Conservation (phyloP, 2,888 invertebrate genomes). For the Lycophotia porphyrea region DNA sequence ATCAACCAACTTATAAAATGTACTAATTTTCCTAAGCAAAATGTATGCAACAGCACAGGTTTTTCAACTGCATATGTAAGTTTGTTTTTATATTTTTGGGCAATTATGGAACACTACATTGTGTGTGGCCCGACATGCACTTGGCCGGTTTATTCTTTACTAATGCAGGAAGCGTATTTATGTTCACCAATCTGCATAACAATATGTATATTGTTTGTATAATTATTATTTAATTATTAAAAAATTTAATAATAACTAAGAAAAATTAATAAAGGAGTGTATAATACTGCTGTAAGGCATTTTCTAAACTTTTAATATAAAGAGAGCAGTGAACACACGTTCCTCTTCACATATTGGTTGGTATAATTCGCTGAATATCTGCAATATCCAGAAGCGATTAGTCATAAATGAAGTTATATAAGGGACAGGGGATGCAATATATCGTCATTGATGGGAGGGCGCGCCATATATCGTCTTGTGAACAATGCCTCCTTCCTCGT, state of each 20-base stretch:
- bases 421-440: background rate
- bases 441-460: conserved; percentile 16
- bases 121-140: no score
- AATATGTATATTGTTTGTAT: no score
- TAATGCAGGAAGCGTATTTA: conserved; percentile 8
- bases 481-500: background rate
- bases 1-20: no score
- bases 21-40: no score
- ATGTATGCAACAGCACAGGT: no score
- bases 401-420: conserved; percentile 2
- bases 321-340: background rate
- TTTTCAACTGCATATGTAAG: no score
- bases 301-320: background rate
- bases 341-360: conserved; percentile 17
- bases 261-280: no score
- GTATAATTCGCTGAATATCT: conserved; percentile 12
- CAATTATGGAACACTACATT: no score
- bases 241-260: no score
- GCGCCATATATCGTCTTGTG: conserved; percentile 3
- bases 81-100: no score
- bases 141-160: no score
- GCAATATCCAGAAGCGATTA: conserved; percentile 20
- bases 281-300: background rate
- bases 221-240: no score
- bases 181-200: conserved; percentile 9